Conservation (phyloP, 1,140 invertebrate species). For the Zophobas atratus region DNA sequence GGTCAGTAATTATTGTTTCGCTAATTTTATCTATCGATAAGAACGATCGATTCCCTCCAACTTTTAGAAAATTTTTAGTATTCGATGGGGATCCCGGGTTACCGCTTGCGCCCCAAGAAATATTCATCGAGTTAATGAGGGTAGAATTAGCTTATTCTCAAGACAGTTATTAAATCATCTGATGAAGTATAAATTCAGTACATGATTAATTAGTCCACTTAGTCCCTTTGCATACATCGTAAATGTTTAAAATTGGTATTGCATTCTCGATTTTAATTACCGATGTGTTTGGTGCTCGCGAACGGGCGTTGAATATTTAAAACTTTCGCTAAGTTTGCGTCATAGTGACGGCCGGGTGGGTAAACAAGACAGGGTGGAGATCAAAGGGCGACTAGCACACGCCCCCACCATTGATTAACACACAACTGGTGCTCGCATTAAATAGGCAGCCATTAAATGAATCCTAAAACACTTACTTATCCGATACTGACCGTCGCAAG, state of each 20-base stretch:
- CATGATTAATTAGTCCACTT: slow-evolving; percentile 22
- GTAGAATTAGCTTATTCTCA: slow-evolving; percentile 31
- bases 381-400: slow-evolving; percentile 50
- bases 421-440: slow-evolving; percentile 51
- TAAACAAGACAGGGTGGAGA: slow-evolving; percentile 52
- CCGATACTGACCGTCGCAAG: slow-evolving; percentile 51
- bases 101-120: neutral
- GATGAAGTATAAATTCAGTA: slow-evolving; percentile 14
- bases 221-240: slow-evolving; percentile 6
- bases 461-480: slow-evolving; percentile 55
- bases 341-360: slow-evolving; percentile 47
- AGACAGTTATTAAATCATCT: slow-evolving; percentile 26
- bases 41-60: too few relatives aligned
- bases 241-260: slow-evolving; percentile 37
- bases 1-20: too few relatives aligned
- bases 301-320: slow-evolving; percentile 54
- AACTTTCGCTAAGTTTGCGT: slow-evolving; percentile 53
- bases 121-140: slow-evolving; percentile 30
- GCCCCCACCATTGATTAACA: slow-evolving; percentile 51
- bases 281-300: slow-evolving; percentile 50
- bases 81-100: too few relatives aligned
- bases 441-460: slow-evolving; percentile 51
- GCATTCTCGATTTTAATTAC: slow-evolving; percentile 51
- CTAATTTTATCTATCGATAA: too few relatives aligned
- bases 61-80: too few relatives aligned